phyloP scores from a whole-genome alignment of 2,113 vertebrate genomes.

The Catharus minimus region DNA sequence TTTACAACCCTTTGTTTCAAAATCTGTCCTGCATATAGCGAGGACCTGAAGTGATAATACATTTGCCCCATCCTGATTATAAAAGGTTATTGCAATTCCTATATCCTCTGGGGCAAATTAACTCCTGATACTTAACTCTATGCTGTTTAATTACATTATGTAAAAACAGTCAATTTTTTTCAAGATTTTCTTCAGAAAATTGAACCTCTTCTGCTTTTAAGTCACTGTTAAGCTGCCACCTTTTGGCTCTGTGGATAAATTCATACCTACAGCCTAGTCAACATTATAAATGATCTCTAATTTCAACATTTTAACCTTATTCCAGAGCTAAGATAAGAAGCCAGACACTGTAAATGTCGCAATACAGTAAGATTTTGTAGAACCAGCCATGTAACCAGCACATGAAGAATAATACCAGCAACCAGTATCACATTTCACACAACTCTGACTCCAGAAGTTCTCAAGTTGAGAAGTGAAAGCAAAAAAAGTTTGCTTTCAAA shows the following conservation, averaged over 20 bases:
- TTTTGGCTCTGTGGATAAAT: neutral
- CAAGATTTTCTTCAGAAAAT: neutral
- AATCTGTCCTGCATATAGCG: neutral
- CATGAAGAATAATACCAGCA: neutral
- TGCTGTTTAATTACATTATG: neutral
- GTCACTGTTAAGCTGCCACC: neutral
- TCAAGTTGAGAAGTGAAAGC: neutral
- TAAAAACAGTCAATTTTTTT: neutral
- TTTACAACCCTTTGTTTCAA: neutral
- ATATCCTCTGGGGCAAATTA: neutral
- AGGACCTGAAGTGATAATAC: neutral
- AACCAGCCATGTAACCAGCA: neutral
- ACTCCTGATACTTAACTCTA: neutral
- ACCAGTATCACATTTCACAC: neutral
- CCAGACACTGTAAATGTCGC: neutral
- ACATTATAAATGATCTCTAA: neutral
- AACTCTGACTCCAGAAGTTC: neutral
- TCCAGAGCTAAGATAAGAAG: neutral
- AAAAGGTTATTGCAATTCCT: neutral
- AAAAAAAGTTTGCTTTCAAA: neutral
- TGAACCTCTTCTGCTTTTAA: neutral
- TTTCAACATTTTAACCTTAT: neutral
- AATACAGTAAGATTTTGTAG: neutral
- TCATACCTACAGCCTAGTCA: neutral
- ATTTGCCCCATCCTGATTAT: fast-evolving